Evolutionary conservation across 2,113 vertebrate genomes (phyloP).

Genomic region (Loxodonta africana): DNA sequence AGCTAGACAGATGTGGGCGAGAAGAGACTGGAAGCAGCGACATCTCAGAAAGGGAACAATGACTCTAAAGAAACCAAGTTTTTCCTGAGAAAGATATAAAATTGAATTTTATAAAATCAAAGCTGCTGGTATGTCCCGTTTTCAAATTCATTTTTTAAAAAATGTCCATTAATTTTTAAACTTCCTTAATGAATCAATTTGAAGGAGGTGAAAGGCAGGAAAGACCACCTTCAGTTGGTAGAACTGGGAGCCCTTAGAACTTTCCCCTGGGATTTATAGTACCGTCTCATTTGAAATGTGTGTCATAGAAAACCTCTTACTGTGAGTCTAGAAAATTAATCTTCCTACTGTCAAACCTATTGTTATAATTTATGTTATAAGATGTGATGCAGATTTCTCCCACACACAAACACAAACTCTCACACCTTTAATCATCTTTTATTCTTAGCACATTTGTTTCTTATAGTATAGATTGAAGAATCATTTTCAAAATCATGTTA

Average conservation of each 20-base stretch:
- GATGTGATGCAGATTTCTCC: neutral
- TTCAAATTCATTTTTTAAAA: neutral
- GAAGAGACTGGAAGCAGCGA: neutral
- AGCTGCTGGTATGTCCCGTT: neutral
- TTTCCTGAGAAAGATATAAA: neutral
- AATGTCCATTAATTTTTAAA: neutral
- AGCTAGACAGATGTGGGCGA: neutral
- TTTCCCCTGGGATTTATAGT: neutral
- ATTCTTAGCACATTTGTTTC: slow-evolving; percentile 6
- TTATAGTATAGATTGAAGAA: neutral
- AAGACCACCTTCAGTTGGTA: neutral
- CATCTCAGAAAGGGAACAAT: neutral
- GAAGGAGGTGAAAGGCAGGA: neutral
- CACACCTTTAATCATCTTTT: slow-evolving; percentile 24
- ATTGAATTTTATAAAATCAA: neutral
- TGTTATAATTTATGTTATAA: neutral
- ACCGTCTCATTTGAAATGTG: neutral
- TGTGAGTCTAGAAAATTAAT: neutral
- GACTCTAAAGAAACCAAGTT: neutral
- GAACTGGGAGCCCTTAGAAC: neutral
- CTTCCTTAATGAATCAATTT: neutral
- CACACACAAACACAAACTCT: neutral
- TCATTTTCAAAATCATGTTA: slow-evolving; percentile 6
- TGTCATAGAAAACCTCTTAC: neutral
- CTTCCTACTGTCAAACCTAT: neutral